Percentiles rank a stretch among this genome's conserved stretches.
Conservation (phyloP, 2,113 vertebrate species). For the Hiodon alosoides region DNA sequence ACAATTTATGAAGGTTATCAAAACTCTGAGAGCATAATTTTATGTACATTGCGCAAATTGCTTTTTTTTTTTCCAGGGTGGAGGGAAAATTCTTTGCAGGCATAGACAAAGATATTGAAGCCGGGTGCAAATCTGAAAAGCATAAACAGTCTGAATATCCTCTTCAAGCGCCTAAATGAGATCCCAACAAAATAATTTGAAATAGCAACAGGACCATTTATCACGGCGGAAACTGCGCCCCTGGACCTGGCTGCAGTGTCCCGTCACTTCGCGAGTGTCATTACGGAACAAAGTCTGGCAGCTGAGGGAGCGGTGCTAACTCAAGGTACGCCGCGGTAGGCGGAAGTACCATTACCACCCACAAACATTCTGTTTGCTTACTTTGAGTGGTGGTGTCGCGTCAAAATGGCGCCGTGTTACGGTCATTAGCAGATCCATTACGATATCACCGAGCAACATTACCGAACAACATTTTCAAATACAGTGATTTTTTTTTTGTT, state of each 20-base stretch:
- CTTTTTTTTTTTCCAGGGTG: conserved; percentile 55
- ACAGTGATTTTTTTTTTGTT: background rate
- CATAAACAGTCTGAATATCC: conserved; percentile 76
- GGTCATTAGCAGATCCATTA: conserved; percentile 19
- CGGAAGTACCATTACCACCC: conserved; percentile 1
- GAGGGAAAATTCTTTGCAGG: conserved; percentile 64
- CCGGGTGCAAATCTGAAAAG: conserved; percentile 69
- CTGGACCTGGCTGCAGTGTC: conserved; percentile 48
- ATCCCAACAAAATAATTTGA: conserved; percentile 78
- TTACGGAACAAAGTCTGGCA: conserved; percentile 34
- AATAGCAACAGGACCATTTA: conserved; percentile 68
- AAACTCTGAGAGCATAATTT: conserved; percentile 72
- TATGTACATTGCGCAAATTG: conserved; percentile 78
- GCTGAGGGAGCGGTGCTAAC: conserved; percentile 9
- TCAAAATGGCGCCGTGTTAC: conserved; percentile 15
- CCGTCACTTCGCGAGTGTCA: conserved; percentile 43
- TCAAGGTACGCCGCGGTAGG: background rate
- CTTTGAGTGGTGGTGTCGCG: background rate
- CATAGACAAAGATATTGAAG: conserved; percentile 72
- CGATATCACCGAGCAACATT: conserved; percentile 11
- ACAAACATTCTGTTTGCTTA: conserved; percentile 1
- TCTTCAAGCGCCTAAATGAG: conserved; percentile 76
- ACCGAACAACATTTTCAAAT: conserved; percentile 21
- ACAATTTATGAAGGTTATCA: conserved; percentile 80
- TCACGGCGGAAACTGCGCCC: conserved; percentile 56